phyloP scores from a whole-genome alignment of 1,140 invertebrate genomes.

The Lepidurus arcticus region DNA sequence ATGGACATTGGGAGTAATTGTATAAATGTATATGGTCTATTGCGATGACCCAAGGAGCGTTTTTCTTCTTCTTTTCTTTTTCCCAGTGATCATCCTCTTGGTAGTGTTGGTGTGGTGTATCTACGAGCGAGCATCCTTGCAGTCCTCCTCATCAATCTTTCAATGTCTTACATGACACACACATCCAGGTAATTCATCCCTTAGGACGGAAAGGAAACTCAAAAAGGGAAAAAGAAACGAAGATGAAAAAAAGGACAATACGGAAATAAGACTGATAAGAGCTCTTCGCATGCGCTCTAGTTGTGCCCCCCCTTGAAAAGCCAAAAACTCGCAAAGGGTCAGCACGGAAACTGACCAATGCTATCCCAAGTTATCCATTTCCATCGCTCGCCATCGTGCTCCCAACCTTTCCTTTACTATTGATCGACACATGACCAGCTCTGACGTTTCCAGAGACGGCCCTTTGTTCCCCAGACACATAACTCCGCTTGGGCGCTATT shows the following conservation, averaged over 20 bases:
- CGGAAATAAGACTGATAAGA: slow-evolving; percentile 9
- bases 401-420: slow-evolving; percentile 15
- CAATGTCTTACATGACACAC: slow-evolving; percentile 14
- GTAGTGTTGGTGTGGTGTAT: not conserved
- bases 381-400: not conserved
- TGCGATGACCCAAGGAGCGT: no score
- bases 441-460: slow-evolving; percentile 17
- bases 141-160: slow-evolving; percentile 4
- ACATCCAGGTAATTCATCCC: slow-evolving; percentile 10
- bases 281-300: slow-evolving; percentile 1
- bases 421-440: slow-evolving; percentile 21
- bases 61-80: not conserved
- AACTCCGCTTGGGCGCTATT: slow-evolving; percentile 1
- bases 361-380: slow-evolving; percentile 13
- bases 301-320: not conserved
- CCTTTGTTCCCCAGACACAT: slow-evolving; percentile 21
- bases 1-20: no score
- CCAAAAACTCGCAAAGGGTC: not conserved
- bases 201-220: not conserved
- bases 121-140: not conserved
- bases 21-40: no score
- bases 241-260: not conserved
- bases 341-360: slow-evolving; percentile 21
- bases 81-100: not conserved
- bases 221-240: not conserved